These are phyloP conservation scores for Typhlichthys eigenmanni DNA, from an alignment of 2,797 vertebrate genomes.

Conservation along the genomic window DNA sequence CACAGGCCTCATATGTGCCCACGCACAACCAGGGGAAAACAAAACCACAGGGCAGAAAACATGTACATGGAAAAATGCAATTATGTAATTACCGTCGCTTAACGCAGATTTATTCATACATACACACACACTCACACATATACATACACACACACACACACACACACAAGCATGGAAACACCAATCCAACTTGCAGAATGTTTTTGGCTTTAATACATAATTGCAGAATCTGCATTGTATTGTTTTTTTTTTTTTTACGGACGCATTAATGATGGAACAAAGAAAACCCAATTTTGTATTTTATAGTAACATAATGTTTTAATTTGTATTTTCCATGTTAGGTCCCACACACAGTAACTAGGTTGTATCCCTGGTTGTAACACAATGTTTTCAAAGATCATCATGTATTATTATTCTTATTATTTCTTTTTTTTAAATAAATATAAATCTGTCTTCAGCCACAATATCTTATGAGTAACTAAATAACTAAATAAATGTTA, in stretches of 20 bases:
- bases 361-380: no score
- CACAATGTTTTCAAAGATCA: neutral
- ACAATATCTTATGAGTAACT: neutral
- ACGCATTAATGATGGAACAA: no score
- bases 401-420: neutral
- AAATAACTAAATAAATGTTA: neutral
- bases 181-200: conserved; percentile 21
- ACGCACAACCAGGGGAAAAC: conserved; percentile 52
- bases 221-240: conserved; percentile 12
- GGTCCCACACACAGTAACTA: no score
- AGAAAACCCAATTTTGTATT: no score
- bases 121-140: neutral
- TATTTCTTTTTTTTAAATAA: neutral
- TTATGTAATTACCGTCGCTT: conserved; percentile 59
- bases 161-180: conserved; percentile 16
- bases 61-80: conserved; percentile 43
- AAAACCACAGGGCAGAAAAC: conserved; percentile 57
- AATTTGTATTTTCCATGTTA: no score
- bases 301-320: neutral
- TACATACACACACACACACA: neutral
- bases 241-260: neutral
- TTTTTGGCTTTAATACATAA: conserved; percentile 30
- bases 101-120: conserved; percentile 32
- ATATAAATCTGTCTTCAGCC: neutral
- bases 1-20: conserved; percentile 67